Percentiles rank a stretch among this genome's conserved stretches.
phyloP scores from a whole-genome alignment of 2,113 vertebrate genomes.

The Carettochelys insculpta region DNA sequence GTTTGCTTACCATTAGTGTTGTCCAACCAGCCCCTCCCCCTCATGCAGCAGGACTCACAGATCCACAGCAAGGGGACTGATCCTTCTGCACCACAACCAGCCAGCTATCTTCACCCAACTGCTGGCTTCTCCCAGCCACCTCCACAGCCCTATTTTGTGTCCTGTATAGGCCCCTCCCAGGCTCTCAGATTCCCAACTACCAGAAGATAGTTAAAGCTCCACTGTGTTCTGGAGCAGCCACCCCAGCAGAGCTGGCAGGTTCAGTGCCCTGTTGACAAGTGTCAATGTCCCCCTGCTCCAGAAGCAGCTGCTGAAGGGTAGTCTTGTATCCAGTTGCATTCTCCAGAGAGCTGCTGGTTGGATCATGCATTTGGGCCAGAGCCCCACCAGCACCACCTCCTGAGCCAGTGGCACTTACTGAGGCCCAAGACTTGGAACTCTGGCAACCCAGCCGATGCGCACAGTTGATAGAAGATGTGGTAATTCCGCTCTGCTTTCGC shows the following conservation, averaged over 20 bases:
- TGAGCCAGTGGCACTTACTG: too few species aligned
- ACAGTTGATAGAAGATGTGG: constrained; percentile 48
- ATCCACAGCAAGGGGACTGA: neutral
- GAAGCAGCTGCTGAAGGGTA: neutral
- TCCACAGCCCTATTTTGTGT: neutral
- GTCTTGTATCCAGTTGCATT: too few species aligned
- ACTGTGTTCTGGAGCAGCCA: too few species aligned
- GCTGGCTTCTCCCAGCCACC: neutral
- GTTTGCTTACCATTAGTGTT: too few species aligned
- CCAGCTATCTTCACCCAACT: neutral
- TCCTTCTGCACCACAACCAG: neutral
- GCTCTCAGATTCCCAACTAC: too few species aligned
- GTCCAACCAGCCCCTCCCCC: too few species aligned
- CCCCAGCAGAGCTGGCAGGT: too few species aligned
- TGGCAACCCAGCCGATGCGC: neutral
- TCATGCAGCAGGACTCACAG: neutral
- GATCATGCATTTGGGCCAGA: neutral
- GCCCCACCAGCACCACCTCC: too few species aligned
- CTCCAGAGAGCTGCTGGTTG: neutral
- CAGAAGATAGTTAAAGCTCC: too few species aligned
- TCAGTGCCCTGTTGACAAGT: too few species aligned
- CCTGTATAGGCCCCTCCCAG: too few species aligned
- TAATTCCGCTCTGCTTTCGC: neutral
- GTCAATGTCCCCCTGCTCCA: too few species aligned
- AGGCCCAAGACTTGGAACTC: constrained; percentile 76